Base-by-base conservation (phyloP, 1,140 invertebrate genomes). In the Mesaphorura yosii region DNA sequence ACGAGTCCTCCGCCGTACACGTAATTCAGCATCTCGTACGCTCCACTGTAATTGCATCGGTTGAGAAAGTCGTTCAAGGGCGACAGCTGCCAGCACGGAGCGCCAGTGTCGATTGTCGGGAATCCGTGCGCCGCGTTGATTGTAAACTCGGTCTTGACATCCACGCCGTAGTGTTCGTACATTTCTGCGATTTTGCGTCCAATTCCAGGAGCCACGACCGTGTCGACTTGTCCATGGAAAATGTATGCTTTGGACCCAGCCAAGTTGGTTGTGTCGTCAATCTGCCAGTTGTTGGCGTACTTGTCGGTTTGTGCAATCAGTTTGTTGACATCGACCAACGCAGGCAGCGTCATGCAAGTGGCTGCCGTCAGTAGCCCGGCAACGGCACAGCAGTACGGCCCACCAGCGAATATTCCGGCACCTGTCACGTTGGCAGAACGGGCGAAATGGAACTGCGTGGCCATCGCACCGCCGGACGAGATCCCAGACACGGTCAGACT, bases 1-100 rank as follows among this genome's bases (percentile, higher is more conserved):
- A 1, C 17, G 22, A 34, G 31, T 10, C 10, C 58, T 62, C 17
- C 10, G 10, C 63, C 64, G 53, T 68, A 68, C 29, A 70, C 62
- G 37, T 58, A 60, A 47, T 68, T 67, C 0, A 70, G 56, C 14
- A 68, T 58, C 29, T 69, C 63, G 56, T 56, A 69, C n/a, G 68
- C 68, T 7, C 65, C 64, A 25, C 65, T 55, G 55, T 69, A 70
- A 29, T 58, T 52, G 49, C 69, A 70, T 53, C 67, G 63, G 31
- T 34, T 34, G n/a, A 34, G 10, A 34, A 34, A 34, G 31, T n/a
- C 31, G n/a, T 10, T 10, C n/a, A 34, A 10, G n/a, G 31, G 31
- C 10, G 10, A 10, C 10, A 34, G 10, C 31, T n/a, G n/a, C n/a
- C 31, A 10, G n/a, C 31, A 34, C n/a, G 31, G 31, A 34, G 10